Evolutionary conservation across 2,888 invertebrate genomes (phyloP).

Genomic region (Eugnorisma glareosa): DNA sequence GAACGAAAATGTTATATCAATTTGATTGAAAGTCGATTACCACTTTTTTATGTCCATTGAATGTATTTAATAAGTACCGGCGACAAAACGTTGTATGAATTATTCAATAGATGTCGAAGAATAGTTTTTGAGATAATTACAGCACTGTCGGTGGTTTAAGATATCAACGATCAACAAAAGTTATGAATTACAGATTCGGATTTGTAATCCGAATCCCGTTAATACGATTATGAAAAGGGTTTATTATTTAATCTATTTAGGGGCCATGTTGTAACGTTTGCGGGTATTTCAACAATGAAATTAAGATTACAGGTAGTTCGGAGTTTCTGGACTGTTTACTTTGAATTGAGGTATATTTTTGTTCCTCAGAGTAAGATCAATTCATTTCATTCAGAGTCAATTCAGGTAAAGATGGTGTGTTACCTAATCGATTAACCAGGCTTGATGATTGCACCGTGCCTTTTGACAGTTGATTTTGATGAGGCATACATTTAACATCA

Average conservation of each 20-base stretch:
- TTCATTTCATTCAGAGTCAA: not conserved
- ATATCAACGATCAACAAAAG: slow-evolving; percentile 9
- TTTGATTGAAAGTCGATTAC: not conserved
- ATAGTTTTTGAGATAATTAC: not conserved
- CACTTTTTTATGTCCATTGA: not conserved
- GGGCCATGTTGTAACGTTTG: slow-evolving; percentile 1
- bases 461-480: not conserved
- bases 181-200: not conserved
- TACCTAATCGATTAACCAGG: not conserved
- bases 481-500: not conserved
- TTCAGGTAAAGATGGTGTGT: not conserved
- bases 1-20: not conserved
- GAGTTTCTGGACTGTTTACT: not conserved
- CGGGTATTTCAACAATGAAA: not conserved
- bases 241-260: slow-evolving; percentile 38
- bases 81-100: not conserved
- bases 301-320: slow-evolving; percentile 20
- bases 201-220: slow-evolving; percentile 6
- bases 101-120: not conserved
- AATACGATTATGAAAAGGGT: slow-evolving; percentile 41
- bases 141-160: not conserved
- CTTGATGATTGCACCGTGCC: not conserved
- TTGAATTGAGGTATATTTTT: not conserved
- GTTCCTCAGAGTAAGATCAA: not conserved
- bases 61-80: not conserved